phyloP scores from a whole-genome alignment of 1,140 invertebrate species.

The Papilio polyxenes region DNA sequence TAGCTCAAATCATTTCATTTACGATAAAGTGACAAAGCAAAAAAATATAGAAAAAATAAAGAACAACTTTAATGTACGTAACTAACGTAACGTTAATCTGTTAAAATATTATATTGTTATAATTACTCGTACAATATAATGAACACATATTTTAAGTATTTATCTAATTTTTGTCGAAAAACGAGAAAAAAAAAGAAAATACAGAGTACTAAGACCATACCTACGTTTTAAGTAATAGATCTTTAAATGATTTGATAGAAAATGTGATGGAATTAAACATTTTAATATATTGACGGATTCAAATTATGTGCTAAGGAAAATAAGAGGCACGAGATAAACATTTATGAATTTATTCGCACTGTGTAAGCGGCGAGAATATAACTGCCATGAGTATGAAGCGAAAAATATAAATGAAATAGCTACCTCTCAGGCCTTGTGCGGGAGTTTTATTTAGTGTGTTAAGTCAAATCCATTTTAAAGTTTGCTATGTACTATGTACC shows the following conservation, averaged over 20 bases:
- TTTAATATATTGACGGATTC: neutral
- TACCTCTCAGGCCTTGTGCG: neutral
- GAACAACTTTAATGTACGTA: too few relatives aligned
- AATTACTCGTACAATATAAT: too few relatives aligned
- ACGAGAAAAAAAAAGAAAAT: too few relatives aligned
- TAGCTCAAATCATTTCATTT: too few relatives aligned
- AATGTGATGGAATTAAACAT: neutral
- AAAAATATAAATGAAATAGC: neutral
- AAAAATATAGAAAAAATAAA: too few relatives aligned
- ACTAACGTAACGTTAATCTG: too few relatives aligned
- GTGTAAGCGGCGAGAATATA: neutral
- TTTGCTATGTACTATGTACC: neutral
- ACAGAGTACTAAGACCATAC: too few relatives aligned
- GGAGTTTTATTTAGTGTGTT: neutral
- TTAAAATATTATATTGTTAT: too few relatives aligned
- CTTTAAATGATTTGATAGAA: neutral
- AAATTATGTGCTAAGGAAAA: neutral
- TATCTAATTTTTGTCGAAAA: too few relatives aligned
- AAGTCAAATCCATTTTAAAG: conserved; percentile 12
- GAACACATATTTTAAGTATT: too few relatives aligned
- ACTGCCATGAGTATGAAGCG: neutral
- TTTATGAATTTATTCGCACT: neutral
- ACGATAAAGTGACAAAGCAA: too few relatives aligned
- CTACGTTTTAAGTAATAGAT: too few relatives aligned
- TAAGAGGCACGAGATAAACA: neutral